Percentiles rank a stretch among this genome's conserved stretches.
These are phyloP conservation scores for Anguilla rostrata DNA, from an alignment of 2,113 vertebrate species.

Conservation along the genomic window DNA sequence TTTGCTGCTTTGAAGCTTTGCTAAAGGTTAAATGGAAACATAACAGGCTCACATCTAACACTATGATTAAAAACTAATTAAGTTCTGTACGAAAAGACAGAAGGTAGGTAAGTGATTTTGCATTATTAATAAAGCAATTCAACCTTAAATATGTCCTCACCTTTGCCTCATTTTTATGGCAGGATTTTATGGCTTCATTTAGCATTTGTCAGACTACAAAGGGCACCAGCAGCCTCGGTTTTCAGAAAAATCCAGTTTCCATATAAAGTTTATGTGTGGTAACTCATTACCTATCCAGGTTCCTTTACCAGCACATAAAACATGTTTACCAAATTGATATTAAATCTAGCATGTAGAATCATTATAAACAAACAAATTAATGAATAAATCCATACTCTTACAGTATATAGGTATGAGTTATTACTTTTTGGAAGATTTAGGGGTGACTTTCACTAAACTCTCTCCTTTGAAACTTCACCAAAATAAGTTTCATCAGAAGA, in stretches of 20 bases:
- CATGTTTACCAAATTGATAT: background rate
- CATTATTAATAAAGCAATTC: background rate
- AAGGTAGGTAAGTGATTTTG: background rate
- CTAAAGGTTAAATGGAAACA: background rate
- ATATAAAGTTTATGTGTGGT: no score
- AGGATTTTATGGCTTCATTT: constrained; percentile 18
- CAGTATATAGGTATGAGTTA: no score
- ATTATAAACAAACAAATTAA: no score
- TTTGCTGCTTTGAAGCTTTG: background rate
- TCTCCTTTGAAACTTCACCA: no score
- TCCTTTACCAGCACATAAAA: background rate
- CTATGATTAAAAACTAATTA: background rate
- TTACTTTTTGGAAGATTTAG: no score
- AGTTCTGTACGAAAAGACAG: background rate
- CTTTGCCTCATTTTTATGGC: background rate
- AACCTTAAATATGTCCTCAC: constrained; percentile 20
- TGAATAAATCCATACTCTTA: no score
- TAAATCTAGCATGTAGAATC: no score
- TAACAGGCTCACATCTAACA: constrained; percentile 2
- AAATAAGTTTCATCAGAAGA: no score
- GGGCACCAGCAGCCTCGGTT: background rate
- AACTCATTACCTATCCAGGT: no score
- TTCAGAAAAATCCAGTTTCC: constrained; percentile 16
- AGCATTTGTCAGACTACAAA: constrained; percentile 13
- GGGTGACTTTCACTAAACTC: no score